These are phyloP conservation scores for Serripes groenlandicus DNA, from an alignment of 2,888 invertebrate species.

Conservation along the genomic window DNA sequence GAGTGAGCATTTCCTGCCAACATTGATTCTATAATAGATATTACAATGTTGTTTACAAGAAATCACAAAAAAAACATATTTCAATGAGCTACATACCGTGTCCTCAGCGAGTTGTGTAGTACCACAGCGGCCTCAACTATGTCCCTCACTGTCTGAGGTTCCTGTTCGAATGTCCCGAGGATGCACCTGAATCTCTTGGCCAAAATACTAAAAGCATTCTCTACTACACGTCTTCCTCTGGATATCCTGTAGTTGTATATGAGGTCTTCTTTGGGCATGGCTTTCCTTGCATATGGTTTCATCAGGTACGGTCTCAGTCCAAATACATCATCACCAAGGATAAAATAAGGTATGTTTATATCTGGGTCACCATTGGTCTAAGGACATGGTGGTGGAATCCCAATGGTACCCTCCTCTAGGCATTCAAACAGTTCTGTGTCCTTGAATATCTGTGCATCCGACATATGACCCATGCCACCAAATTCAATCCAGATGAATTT, in stretches of 20 bases:
- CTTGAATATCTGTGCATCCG: constrained; percentile 52
- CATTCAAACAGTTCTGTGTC: constrained; percentile 53
- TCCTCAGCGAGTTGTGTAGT: constrained; percentile 52
- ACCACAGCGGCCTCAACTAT: constrained; percentile 41
- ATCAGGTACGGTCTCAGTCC: constrained; percentile 24
- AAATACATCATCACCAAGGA: constrained; percentile 34
- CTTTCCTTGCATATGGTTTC: constrained; percentile 28
- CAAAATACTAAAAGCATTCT: constrained; percentile 44
- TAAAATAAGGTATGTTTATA: constrained; percentile 25
- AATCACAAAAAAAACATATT: no score
- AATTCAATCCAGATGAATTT: constrained; percentile 36
- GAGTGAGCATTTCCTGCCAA: no score
- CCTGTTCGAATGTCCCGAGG: constrained; percentile 35
- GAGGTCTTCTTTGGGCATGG: constrained; percentile 29
- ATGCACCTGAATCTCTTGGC: constrained; percentile 31
- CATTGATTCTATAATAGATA: no score
- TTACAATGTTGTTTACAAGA: no score
- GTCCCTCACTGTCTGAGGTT: constrained; percentile 32
- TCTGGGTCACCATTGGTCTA: constrained; percentile 12
- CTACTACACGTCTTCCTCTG: constrained; percentile 38
- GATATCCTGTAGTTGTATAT: constrained; percentile 43
- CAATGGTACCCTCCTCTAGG: constrained; percentile 44
- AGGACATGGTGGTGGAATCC: constrained; percentile 27
- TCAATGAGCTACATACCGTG: background rate
- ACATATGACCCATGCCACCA: constrained; percentile 43